These are phyloP conservation scores for Oceanodroma leucorhoa DNA, from an alignment of 2,797 vertebrate genomes.

Conservation along the genomic window DNA sequence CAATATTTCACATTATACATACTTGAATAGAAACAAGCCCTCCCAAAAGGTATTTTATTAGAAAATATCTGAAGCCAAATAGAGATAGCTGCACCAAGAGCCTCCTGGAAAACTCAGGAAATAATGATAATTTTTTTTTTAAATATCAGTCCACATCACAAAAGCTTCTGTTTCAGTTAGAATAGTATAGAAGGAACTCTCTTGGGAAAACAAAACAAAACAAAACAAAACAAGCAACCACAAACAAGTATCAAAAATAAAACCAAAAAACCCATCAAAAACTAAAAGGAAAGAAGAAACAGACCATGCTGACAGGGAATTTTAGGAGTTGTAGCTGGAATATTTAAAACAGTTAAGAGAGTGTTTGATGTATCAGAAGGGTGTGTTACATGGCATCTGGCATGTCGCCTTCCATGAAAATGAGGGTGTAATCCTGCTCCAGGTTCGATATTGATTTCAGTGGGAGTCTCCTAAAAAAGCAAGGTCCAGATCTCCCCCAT, in stretches of 20 bases:
- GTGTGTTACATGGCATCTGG: not conserved
- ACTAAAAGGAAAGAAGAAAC: not conserved
- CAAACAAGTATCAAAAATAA: not conserved
- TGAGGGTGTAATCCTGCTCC: not conserved
- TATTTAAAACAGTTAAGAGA: not conserved
- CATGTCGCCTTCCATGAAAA: not conserved
- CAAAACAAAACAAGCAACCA: not conserved
- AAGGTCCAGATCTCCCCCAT: not conserved
- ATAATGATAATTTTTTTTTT: not conserved
- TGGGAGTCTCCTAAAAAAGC: not conserved
- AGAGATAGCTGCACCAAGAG: not conserved
- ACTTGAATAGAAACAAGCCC: not conserved
- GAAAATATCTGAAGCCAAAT: not conserved
- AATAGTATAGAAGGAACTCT: not conserved
- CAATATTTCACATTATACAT: not conserved
- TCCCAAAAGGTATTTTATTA: not conserved
- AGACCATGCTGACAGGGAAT: not conserved
- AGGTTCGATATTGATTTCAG: not conserved
- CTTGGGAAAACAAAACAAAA: not conserved
- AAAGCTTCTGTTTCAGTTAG: not conserved
- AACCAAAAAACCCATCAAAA: not conserved
- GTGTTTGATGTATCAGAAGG: not conserved
- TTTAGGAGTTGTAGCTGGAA: not conserved
- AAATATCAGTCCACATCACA: not conserved
- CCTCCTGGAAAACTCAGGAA: not conserved